A percentile compares a stretch with the other conserved stretches of the same genome.
These are phyloP conservation scores for Dysidea cf. avara DNA, from an alignment of 37 sponge, comb jelly and placozoan species.

Conservation along the genomic window DNA sequence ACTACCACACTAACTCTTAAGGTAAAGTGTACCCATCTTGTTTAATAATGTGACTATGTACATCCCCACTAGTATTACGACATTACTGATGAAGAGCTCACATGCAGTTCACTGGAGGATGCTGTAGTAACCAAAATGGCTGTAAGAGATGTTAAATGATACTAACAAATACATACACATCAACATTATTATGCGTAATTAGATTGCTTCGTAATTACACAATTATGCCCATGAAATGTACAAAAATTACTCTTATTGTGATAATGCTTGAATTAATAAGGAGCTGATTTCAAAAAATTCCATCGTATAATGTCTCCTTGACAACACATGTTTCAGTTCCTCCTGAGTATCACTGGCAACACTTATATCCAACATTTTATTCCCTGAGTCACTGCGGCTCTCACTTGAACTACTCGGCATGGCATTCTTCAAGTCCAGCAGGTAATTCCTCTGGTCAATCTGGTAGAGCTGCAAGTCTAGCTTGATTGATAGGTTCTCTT, in stretches of 20 bases:
- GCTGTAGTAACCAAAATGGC: too few species aligned
- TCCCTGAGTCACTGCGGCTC: not conserved
- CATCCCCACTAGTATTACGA: too few species aligned
- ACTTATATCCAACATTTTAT: not conserved
- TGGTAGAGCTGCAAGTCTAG: conserved; percentile 87
- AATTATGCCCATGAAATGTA: too few species aligned
- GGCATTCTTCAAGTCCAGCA: conserved; percentile 85
- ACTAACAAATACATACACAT: too few species aligned
- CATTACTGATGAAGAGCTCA: too few species aligned
- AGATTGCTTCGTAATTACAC: too few species aligned
- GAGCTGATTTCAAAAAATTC: conserved; percentile 88
- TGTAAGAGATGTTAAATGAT: too few species aligned
- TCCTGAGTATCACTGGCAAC: not conserved
- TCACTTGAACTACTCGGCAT: conserved; percentile 17
- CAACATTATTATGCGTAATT: too few species aligned
- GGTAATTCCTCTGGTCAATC: conserved; percentile 70
- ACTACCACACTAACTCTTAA: too few species aligned
- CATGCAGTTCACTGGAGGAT: too few species aligned
- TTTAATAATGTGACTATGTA: too few species aligned
- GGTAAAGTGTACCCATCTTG: too few species aligned
- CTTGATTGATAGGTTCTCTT: conserved; percentile 41
- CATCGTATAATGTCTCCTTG: conserved; percentile 56
- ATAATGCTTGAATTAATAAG: conserved; percentile 58
- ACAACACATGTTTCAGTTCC: not conserved
- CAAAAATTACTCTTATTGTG: conserved; percentile 38